Conservation (phyloP, 2,888 invertebrate genomes). For the Stenodera caucasica region DNA sequence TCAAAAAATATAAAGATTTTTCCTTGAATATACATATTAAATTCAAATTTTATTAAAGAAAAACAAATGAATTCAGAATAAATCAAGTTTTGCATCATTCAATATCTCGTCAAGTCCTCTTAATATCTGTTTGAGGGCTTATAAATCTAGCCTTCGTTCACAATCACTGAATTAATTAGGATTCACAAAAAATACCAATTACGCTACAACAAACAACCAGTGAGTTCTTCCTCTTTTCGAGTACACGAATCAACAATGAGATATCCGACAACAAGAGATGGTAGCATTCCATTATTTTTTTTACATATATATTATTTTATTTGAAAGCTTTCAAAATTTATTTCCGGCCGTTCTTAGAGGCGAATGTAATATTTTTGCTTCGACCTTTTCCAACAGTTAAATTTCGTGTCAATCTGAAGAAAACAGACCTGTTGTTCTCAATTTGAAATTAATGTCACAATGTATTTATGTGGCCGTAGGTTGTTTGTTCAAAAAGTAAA, state of each 20-base stretch:
- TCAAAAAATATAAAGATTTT: neutral
- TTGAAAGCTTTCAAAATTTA: constrained; percentile 15
- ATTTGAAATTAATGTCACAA: constrained; percentile 4
- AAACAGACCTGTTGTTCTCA: neutral
- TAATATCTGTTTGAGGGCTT: constrained; percentile 27
- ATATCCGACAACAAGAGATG: constrained; percentile 27
- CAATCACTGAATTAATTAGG: constrained; percentile 29
- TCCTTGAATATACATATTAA: neutral
- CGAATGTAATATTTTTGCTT: neutral
- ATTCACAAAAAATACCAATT: constrained; percentile 12
- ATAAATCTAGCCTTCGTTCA: constrained; percentile 27
- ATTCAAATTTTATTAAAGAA: neutral
- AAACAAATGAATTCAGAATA: neutral
- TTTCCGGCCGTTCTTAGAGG: neutral
- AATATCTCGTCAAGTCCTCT: constrained; percentile 9
- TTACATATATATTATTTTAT: constrained; percentile 18
- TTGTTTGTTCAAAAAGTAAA: neutral
- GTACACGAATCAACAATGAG: constrained; percentile 31
- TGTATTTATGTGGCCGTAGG: neutral
- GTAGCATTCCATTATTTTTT: constrained; percentile 24
- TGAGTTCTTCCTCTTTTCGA: constrained; percentile 20
- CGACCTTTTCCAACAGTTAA: neutral
- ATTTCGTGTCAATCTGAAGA: neutral
- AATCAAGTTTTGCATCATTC: constrained; percentile 17
- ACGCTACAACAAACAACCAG: constrained; percentile 18